Conservation (phyloP, 2,113 vertebrate genomes). For the Pteronura brasiliensis region DNA sequence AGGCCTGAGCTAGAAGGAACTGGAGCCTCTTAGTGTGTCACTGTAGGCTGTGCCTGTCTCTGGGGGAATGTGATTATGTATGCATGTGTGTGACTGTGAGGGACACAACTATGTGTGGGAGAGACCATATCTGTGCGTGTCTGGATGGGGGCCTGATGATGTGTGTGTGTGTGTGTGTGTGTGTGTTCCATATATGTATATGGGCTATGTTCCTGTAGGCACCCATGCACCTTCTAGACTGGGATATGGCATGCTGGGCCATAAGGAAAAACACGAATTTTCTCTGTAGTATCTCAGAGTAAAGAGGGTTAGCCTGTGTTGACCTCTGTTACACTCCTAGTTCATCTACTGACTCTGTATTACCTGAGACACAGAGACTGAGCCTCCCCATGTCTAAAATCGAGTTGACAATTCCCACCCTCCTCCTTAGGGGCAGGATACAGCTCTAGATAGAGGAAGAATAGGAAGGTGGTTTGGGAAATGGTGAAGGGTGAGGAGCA, state of each 20-base stretch:
- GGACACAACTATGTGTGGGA: not conserved
- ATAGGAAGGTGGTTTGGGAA: not conserved
- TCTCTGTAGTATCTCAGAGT: not conserved
- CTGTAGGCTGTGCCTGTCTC: not conserved
- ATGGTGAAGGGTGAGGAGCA: not conserved
- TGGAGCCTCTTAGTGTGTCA: not conserved
- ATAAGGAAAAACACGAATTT: not conserved
- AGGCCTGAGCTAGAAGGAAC: not conserved
- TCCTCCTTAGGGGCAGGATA: not conserved
- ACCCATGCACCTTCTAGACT: not conserved
- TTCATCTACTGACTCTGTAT: not conserved
- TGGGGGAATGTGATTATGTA: not conserved
- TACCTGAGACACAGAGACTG: not conserved
- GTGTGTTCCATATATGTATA: not conserved
- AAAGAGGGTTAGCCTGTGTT: not conserved
- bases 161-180: no score
- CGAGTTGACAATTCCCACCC: not conserved
- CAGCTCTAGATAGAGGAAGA: not conserved
- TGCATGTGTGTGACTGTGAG: not conserved
- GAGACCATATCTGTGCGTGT: not conserved
- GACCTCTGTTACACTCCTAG: not conserved
- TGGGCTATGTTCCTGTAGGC: not conserved
- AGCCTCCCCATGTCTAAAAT: not conserved
- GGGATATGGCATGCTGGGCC: not conserved
- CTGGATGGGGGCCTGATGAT: not conserved